Base-by-base conservation (phyloP, 2,888 invertebrate genomes). In the Apamea crenata region DNA sequence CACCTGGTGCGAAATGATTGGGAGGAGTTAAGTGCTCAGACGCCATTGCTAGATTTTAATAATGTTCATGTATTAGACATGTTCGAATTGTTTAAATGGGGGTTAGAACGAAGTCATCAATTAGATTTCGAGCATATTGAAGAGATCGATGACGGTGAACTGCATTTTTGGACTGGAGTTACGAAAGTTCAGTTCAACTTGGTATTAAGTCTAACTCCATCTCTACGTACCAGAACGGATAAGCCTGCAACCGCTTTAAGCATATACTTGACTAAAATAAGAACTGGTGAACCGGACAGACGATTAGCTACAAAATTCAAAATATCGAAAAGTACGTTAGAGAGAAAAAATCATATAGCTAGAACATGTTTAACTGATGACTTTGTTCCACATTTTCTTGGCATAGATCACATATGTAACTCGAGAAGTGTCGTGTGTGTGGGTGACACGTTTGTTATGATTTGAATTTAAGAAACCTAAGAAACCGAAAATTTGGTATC, bases 331-430 rank as follows among this genome's bases (percentile, higher is more conserved):
- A 74, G 78, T 63, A 78, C 69, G 69, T 74, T 86, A 97, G 95
- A 89, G 97, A 95, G 97, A 97, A 91, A 95, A 93, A 63, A 92
- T 91, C 71, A 93, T 93, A 81, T 79, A 80, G 87, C 78, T 56
- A 78, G 85, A 79, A 66, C 88, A 83, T 78, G 80, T 65, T 74
- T 83, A 82, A n/a, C n/a, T n/a, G n/a, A n/a, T n/a, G n/a, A 69
- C 78, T 47, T 50, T 5, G 50, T 50, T 50, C 50, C 50, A 50
- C 50, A 50, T 50, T 50, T 50, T 50, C 50, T 50, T 50, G 50
- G 16, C 50, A 5, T 50, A 50, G 50, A 16, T 16, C 50, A n/a
- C n/a, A n/a, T n/a, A 50, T 4, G 18, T 50, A 50, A 50, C 5
- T 50, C 50, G 50, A 50, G 50, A 50, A 50, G 50, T 18, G 18